A percentile compares a stretch with the other conserved stretches of the same genome.
These are phyloP conservation scores for Drosophila lowei DNA, from an alignment of 1,140 invertebrate genomes.

Conservation along the genomic window DNA sequence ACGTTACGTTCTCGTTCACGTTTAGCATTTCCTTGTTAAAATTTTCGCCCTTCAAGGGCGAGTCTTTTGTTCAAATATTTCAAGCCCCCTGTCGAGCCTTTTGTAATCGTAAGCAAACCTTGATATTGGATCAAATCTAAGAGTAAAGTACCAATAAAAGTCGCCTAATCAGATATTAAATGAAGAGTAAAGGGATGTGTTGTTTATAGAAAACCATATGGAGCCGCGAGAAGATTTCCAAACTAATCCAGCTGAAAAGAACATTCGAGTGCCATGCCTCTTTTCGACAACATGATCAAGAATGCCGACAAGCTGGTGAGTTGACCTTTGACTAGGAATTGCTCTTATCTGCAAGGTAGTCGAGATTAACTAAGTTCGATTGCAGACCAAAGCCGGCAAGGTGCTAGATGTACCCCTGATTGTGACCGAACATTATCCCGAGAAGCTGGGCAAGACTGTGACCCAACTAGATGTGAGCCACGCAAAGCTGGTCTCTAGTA, in stretches of 20 bases:
- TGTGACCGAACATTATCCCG: slow-evolving; percentile 92
- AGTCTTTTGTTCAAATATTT: slow-evolving; percentile 27
- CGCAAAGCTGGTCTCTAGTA: slow-evolving; percentile 88
- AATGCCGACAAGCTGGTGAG: slow-evolving; percentile 90
- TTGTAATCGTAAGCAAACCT: slow-evolving; percentile 53
- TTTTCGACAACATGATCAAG: slow-evolving; percentile 90
- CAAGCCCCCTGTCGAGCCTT: slow-evolving; percentile 29
- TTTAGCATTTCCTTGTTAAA: too few relatives aligned
- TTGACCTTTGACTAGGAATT: slow-evolving; percentile 56
- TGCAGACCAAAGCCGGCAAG: slow-evolving; percentile 88
- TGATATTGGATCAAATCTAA: slow-evolving; percentile 38
- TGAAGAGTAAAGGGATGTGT: not conserved
- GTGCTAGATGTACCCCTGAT: slow-evolving; percentile 91
- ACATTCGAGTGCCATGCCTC: slow-evolving; percentile 88
- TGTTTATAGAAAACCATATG: slow-evolving; percentile 70
- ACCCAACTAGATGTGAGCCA: slow-evolving; percentile 89
- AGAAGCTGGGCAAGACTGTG: slow-evolving; percentile 91
- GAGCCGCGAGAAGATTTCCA: too few relatives aligned
- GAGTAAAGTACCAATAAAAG: slow-evolving; percentile 72
- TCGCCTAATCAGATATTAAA: slow-evolving; percentile 42
- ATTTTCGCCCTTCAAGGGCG: too few relatives aligned
- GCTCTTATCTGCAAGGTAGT: slow-evolving; percentile 30
- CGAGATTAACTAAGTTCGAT: slow-evolving; percentile 20
- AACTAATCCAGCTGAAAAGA: too few relatives aligned
- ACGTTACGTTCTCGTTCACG: too few relatives aligned